Percentiles rank a stretch among this genome's conserved stretches.
phyloP scores from a whole-genome alignment of 2,797 vertebrate genomes.

The Xenentodon cancila region DNA sequence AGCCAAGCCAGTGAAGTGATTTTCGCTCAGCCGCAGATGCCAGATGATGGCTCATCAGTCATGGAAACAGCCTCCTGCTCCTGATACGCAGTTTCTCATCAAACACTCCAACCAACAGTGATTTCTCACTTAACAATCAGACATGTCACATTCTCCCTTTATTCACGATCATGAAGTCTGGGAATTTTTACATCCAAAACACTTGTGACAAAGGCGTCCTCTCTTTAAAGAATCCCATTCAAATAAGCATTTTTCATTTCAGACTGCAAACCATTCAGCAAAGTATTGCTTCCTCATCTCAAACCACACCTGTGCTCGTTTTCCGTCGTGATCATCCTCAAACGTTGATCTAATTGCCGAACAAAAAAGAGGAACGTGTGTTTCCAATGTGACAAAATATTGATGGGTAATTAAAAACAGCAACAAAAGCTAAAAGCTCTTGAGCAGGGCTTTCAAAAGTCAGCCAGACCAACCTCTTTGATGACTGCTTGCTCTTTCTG shows the following conservation, averaged over 20 bases:
- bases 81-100: constrained; percentile 41
- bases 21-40: constrained; percentile 30
- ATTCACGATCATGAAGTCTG: constrained; percentile 2
- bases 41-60: constrained; percentile 41
- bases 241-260: constrained; percentile 42
- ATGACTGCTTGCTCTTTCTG: background rate
- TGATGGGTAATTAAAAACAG: too few species aligned
- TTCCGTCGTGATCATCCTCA: constrained; percentile 13
- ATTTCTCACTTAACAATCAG: constrained; percentile 30
- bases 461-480: background rate
- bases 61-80: constrained; percentile 36
- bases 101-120: constrained; percentile 26
- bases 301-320: constrained; percentile 32
- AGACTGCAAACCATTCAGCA: constrained; percentile 46
- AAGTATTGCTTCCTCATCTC: constrained; percentile 27
- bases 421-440: background rate
- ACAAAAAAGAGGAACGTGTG: background rate
- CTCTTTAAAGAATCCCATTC: constrained; percentile 25
- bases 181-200: constrained; percentile 22
- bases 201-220: constrained; percentile 46
- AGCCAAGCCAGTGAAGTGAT: constrained; percentile 9
- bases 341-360: constrained; percentile 19
- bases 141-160: constrained; percentile 12
- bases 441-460: constrained; percentile 2
- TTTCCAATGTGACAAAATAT: background rate